These are phyloP conservation scores for Oscheius sp. DNA, from an alignment of 2,888 invertebrate genomes.

Conservation along the genomic window DNA sequence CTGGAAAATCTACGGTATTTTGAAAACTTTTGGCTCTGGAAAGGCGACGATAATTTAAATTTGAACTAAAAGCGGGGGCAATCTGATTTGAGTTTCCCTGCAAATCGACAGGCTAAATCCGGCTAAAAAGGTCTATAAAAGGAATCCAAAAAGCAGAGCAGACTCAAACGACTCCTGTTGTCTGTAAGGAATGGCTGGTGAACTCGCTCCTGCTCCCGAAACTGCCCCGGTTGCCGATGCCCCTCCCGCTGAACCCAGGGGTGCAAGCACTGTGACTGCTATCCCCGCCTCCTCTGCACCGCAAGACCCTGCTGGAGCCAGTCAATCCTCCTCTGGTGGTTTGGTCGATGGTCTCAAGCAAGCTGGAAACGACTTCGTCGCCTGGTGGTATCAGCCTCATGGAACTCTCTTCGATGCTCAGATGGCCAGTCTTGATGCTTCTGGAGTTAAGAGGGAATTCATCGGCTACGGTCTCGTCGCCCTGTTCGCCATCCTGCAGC, in stretches of 20 bases:
- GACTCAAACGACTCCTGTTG: no score
- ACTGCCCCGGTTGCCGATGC: no score
- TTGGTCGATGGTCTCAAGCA: not conserved
- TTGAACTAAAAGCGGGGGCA: no score
- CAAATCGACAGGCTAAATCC: no score
- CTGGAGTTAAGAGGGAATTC: not conserved
- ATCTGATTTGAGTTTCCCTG: no score
- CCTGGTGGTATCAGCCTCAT: not conserved
- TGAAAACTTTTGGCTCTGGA: not conserved
- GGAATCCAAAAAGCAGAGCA: no score
- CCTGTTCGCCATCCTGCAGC: not conserved
- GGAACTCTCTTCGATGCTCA: not conserved
- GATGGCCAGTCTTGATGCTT: not conserved
- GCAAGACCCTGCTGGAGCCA: not conserved
- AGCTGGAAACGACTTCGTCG: not conserved
- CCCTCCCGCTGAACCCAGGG: no score
- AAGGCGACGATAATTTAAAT: no score
- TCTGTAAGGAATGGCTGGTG: no score
- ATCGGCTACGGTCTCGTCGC: not conserved
- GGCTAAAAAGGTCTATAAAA: no score
- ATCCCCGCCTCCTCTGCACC: not conserved
- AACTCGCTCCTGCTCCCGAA: no score
- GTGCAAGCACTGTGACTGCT: no score
- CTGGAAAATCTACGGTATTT: constrained; percentile 23
- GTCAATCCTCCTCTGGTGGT: not conserved